These are phyloP conservation scores for Latrodectus geometricus DNA, from an alignment of 1,140 invertebrate species.

Conservation along the genomic window DNA sequence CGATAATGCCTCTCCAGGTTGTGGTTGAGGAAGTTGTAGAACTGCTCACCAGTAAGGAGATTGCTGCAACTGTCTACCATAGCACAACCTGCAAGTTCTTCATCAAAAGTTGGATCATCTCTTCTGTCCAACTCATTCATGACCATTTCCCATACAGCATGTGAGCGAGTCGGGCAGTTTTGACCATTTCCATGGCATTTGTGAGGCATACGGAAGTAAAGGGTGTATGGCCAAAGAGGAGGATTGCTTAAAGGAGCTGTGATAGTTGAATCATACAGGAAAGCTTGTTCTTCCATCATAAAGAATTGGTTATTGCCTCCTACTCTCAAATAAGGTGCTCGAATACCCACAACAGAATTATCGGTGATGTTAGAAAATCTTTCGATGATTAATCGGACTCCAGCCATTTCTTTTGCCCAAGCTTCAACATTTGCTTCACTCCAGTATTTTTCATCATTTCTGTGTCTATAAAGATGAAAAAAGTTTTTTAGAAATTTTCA, in stretches of 20 bases:
- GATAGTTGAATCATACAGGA: slow-evolving; percentile 95
- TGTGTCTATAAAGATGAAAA: slow-evolving; percentile 76
- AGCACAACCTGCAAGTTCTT: slow-evolving; percentile 91
- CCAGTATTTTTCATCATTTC: slow-evolving; percentile 94
- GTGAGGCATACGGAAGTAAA: slow-evolving; percentile 97
- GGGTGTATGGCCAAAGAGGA: slow-evolving; percentile 96
- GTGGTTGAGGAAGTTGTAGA: slow-evolving; percentile 95
- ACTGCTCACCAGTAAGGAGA: slow-evolving; percentile 91
- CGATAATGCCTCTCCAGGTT: slow-evolving; percentile 96
- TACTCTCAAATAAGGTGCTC: slow-evolving; percentile 91
- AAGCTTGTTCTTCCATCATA: slow-evolving; percentile 97
- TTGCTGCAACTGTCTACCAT: slow-evolving; percentile 98
- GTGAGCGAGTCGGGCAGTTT: slow-evolving; percentile 87
- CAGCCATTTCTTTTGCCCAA: slow-evolving; percentile 97
- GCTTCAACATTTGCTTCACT: slow-evolving; percentile 91
- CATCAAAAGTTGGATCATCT: slow-evolving; percentile 90
- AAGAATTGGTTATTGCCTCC: slow-evolving; percentile 97
- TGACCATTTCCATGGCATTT: slow-evolving; percentile 91
- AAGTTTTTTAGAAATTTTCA: neutral
- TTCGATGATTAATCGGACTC: slow-evolving; percentile 91
- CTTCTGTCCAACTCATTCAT: slow-evolving; percentile 94
- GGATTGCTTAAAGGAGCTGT: slow-evolving; percentile 91
- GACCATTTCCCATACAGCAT: slow-evolving; percentile 98
- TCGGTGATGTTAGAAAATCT: slow-evolving; percentile 94
- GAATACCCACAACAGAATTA: slow-evolving; percentile 92